Evolutionary conservation across 2,888 invertebrate species (phyloP).

Genomic region (Euphydryas editha): DNA sequence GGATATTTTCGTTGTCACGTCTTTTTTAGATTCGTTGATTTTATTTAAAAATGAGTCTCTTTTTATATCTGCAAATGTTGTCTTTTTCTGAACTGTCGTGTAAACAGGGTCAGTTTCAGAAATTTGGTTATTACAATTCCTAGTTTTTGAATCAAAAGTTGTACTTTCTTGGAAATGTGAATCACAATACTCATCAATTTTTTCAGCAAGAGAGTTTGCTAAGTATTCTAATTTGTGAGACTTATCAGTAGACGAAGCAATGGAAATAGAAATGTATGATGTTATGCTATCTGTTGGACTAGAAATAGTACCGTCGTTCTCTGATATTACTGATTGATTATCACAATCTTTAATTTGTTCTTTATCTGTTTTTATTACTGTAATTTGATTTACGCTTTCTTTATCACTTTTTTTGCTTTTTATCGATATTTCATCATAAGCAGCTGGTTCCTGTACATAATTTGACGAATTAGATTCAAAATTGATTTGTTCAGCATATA

Average conservation of each 20-base stretch:
- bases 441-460: conserved; percentile 52
- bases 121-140: conserved; percentile 56
- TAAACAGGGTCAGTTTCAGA: conserved; percentile 71
- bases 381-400: conserved; percentile 34
- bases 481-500: conserved; percentile 63
- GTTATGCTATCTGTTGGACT: conserved; percentile 79
- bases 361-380: conserved; percentile 20
- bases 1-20: conserved; percentile 59
- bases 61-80: conserved; percentile 81
- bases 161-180: conserved; percentile 71
- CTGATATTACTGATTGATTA: conserved; percentile 68
- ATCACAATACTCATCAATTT: conserved; percentile 81
- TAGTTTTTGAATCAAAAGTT: conserved; percentile 59
- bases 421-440: conserved; percentile 63
- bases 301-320: conserved; percentile 78
- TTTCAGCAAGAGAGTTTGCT: conserved; percentile 79
- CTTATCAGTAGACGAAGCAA: conserved; percentile 77
- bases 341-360: conserved; percentile 58
- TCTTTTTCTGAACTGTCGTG: conserved; percentile 77
- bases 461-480: conserved; percentile 49
- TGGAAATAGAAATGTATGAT: conserved; percentile 80
- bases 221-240: conserved; percentile 79
- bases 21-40: conserved; percentile 66
- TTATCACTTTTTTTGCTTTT: conserved; percentile 53
- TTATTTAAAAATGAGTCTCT: conserved; percentile 63